Percentiles rank a stretch among this genome's conserved stretches.
Conservation (phyloP, 2,113 vertebrate genomes). For the Chaetura pelagica region DNA sequence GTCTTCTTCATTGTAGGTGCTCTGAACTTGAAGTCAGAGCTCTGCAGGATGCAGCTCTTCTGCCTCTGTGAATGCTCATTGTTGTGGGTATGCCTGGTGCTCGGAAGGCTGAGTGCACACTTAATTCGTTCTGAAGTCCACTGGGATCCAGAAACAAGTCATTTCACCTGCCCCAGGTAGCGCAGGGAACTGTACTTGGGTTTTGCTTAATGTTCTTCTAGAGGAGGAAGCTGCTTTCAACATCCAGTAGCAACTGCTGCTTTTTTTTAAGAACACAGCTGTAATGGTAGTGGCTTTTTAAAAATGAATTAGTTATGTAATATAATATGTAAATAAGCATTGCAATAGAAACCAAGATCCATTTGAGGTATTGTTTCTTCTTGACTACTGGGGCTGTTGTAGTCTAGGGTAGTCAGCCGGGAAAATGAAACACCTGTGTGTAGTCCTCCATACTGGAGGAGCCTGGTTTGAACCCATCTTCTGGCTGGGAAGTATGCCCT, state of each 20-base stretch:
- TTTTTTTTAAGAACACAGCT: neutral
- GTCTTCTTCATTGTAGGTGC: neutral
- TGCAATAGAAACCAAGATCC: slow-evolving; percentile 17
- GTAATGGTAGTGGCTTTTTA: neutral
- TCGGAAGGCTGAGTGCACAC: neutral
- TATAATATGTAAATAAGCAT: neutral
- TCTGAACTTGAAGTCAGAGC: neutral
- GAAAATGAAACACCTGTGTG: neutral
- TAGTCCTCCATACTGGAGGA: neutral
- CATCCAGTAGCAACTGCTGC: neutral
- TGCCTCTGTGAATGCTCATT: neutral
- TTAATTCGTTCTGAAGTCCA: neutral
- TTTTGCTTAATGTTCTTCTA: neutral
- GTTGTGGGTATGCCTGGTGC: neutral
- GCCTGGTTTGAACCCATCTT: neutral
- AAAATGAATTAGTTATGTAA: slow-evolving; percentile 14
- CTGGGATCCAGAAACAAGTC: neutral
- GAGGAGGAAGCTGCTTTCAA: neutral
- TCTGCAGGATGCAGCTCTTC: neutral
- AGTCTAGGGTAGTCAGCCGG: neutral
- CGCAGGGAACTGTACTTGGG: neutral
- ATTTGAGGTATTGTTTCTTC: slow-evolving; percentile 47
- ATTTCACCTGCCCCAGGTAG: neutral
- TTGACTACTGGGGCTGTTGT: neutral
- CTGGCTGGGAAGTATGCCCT: neutral